Base-by-base conservation (phyloP, 2,888 invertebrate species). In the Luperina testacea region DNA sequence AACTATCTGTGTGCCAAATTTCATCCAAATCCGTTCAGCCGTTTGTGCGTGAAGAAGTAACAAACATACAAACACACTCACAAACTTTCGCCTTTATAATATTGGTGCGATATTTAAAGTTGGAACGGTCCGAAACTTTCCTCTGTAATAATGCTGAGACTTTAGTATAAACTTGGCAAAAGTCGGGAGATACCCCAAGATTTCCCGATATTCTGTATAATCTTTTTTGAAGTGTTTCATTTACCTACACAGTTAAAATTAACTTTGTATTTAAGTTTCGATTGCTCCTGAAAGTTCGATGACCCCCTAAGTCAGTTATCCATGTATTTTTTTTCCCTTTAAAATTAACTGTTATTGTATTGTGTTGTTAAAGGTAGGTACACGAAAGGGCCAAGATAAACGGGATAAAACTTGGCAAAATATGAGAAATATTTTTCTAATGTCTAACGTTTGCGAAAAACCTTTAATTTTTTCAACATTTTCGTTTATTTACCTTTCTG, bases 111-210 rank as follows among this genome's bases (percentile, higher is more conserved):
- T 45, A 61, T 75, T 78, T 81, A 64, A 72, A 69, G 24, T 83
- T 78, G 45, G 7, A 69, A 78, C n/a, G 53, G 38, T 27, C 20
- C 73, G 13, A 70, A 83, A 83, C 20, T 77, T 68, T 80, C 8
- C 17, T 48, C 27, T 45, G 42, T 75, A 24, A 57, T 81, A 51
- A 61, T 15, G 7, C 24, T 48, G 27, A 53, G 69, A 69, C 63
- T 64, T 61, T 64, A 27, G 5, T 45, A n/a, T 48, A 38, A 38
- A 59, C 48, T 78, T 74, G 20, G 1, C 42, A 61, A 71, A 64
- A 69, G 45, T 65, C 42, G 32, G 4, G 48, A 64, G 17, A 48
- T 8, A 38, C 48, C 42, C 27, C 67, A 48, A 83, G 64, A 63
- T 78, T 64, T 24, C 64, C 57, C 27, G 32, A 68, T 79, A 53